These are phyloP conservation scores for Oopsacas minuta DNA, from an alignment of 37 sponge, comb jelly and placozoan genomes.

Conservation along the genomic window DNA sequence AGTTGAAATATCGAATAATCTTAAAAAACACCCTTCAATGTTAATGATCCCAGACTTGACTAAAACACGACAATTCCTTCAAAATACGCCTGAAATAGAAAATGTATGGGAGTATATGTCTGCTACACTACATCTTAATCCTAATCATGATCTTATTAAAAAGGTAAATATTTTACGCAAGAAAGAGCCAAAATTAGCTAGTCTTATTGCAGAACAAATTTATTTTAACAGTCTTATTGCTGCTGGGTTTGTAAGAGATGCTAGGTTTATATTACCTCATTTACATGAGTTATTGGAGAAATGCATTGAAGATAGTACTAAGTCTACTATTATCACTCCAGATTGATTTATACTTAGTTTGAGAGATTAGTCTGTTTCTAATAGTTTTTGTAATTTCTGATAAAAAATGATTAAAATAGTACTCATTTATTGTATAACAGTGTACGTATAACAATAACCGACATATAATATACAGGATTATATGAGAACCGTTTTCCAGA, in stretches of 20 bases:
- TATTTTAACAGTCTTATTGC: constrained; percentile 39
- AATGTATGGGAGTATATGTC: neutral
- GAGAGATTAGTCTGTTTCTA: no score
- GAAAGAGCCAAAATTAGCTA: constrained; percentile 20
- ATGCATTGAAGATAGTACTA: neutral
- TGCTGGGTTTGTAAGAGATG: constrained; percentile 35
- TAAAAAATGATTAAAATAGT: no score
- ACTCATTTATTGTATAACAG: no score
- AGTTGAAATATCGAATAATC: constrained; percentile 20
- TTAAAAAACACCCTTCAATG: constrained; percentile 27
- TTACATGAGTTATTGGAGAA: constrained; percentile 23
- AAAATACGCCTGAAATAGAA: neutral
- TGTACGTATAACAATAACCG: no score
- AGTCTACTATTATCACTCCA: neutral
- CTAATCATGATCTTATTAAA: constrained; percentile 22
- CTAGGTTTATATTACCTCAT: constrained; percentile 31
- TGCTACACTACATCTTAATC: constrained; percentile 23
- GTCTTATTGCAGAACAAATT: constrained; percentile 20
- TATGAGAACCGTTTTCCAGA: no score
- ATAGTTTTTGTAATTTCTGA: no score
- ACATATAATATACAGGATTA: no score
- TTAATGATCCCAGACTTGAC: constrained; percentile 21
- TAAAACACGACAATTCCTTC: neutral
- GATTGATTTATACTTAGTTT: neutral
- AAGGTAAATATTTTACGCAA: neutral